Percentiles rank a stretch among this genome's conserved stretches.
phyloP scores from a whole-genome alignment of 1,140 invertebrate genomes.

The Drosophila leontia region DNA sequence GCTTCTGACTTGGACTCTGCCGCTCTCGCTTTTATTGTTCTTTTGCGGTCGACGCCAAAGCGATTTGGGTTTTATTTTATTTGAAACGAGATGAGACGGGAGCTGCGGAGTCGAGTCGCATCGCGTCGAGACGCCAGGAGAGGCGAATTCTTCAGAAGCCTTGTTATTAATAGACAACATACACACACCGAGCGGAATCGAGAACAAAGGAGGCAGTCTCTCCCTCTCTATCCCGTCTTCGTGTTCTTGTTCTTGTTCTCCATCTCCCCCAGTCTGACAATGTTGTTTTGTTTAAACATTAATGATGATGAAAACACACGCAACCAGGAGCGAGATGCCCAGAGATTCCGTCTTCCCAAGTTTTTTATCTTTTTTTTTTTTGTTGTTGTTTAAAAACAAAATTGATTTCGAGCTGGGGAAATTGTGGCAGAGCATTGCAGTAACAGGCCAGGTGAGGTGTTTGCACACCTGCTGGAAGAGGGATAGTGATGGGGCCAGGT shows the following conservation, averaged over 20 bases:
- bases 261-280: slow-evolving; percentile 56
- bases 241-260: slow-evolving; percentile 15
- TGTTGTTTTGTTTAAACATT: slow-evolving; percentile 83
- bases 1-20: slow-evolving; percentile 22
- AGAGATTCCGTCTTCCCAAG: slow-evolving; percentile 11
- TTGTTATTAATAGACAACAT: slow-evolving; percentile 81
- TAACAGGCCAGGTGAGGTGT: slow-evolving; percentile 39
- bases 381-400: slow-evolving; percentile 45
- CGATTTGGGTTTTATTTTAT: slow-evolving; percentile 51
- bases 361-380: slow-evolving; percentile 7
- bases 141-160: slow-evolving; percentile 77
- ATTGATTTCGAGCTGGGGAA: slow-evolving; percentile 21
- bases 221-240: not conserved
- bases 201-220: slow-evolving; percentile 24
- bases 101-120: slow-evolving; percentile 20
- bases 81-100: no score
- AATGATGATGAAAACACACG: slow-evolving; percentile 80
- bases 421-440: slow-evolving; percentile 27
- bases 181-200: slow-evolving; percentile 71
- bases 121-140: slow-evolving; percentile 50
- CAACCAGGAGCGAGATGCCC: slow-evolving; percentile 45
- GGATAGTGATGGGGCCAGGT: not conserved
- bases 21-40: slow-evolving; percentile 66
- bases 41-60: slow-evolving; percentile 69
- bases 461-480: slow-evolving; percentile 13